Conservation (phyloP, 2,113 vertebrate genomes). For the Circaetus cinerascens region DNA sequence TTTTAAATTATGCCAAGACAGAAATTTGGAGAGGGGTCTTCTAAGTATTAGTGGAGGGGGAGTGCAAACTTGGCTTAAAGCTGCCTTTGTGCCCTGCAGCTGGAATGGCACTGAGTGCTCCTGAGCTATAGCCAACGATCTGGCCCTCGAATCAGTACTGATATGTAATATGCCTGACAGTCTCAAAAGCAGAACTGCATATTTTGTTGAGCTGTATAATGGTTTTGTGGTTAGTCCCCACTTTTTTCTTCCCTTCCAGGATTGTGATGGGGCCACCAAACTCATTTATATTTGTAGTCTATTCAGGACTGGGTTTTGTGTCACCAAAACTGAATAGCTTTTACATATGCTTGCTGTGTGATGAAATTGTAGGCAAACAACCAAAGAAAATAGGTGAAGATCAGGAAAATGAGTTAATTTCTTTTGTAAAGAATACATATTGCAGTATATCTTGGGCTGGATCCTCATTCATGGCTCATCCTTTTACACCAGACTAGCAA, state of each 20-base stretch:
- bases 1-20: background rate
- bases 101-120: background rate
- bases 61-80: background rate
- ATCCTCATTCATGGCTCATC: background rate
- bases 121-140: background rate
- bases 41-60: background rate
- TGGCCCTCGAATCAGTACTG: background rate
- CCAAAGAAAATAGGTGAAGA: background rate
- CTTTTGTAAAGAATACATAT: background rate
- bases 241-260: background rate
- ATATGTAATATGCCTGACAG: background rate
- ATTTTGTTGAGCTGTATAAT: background rate
- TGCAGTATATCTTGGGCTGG: background rate
- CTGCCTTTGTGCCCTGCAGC: background rate
- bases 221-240: background rate
- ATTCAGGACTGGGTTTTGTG: background rate
- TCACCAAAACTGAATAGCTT: background rate
- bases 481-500: background rate
- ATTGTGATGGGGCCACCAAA: background rate
- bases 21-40: rapidly evolving
- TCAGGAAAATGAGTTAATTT: background rate
- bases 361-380: background rate
- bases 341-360: background rate
- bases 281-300: background rate
- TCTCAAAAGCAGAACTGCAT: background rate